Percentiles rank a stretch among this genome's conserved stretches.
Conservation (phyloP, 2,113 vertebrate species). For the Bujurquina vittata region DNA sequence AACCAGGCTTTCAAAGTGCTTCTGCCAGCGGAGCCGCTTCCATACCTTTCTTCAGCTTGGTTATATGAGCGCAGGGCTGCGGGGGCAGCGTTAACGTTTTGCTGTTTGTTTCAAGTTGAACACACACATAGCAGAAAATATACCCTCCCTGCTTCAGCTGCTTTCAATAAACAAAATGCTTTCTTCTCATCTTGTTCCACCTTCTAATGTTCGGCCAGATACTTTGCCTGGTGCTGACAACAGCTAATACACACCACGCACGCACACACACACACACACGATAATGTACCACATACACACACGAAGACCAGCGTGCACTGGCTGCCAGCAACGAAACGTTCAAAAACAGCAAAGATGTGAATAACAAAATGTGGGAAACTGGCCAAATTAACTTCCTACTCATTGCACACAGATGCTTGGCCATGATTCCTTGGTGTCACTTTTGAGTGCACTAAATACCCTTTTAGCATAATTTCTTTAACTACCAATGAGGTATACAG, state of each 20-base stretch:
- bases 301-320: background rate
- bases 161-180: slow-evolving; percentile 66
- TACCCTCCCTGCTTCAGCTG: slow-evolving; percentile 54
- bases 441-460: background rate
- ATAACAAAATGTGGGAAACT: background rate
- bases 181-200: slow-evolving; percentile 60
- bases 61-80: background rate
- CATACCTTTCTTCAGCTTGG: slow-evolving; percentile 3
- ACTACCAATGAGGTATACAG: background rate
- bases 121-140: slow-evolving; percentile 47
- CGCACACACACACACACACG: background rate
- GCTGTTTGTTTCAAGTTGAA: slow-evolving; percentile 48
- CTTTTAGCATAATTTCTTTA: background rate
- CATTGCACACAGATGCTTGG: background rate
- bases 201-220: slow-evolving; percentile 59
- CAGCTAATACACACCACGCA: background rate
- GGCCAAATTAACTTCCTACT: background rate
- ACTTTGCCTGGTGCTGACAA: slow-evolving; percentile 27
- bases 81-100: background rate
- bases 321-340: too few relatives aligned
- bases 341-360: background rate
- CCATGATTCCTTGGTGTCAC: background rate
- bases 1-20: background rate
- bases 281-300: background rate
- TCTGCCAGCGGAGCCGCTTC: background rate